Evolutionary conservation across 2,113 vertebrate genomes (phyloP).

Genomic region (Uria lomvia): DNA sequence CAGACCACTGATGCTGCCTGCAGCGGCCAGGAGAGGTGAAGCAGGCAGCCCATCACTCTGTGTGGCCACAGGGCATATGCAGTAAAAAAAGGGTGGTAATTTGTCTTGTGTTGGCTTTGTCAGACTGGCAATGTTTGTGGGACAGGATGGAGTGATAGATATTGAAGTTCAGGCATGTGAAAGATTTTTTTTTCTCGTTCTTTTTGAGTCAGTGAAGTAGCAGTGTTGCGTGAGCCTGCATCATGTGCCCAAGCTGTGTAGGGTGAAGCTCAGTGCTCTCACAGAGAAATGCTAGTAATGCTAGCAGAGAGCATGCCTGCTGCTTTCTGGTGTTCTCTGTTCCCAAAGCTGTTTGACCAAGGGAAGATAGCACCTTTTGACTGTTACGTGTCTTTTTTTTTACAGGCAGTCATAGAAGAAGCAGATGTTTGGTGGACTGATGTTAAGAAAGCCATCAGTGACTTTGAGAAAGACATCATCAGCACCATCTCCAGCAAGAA

Average conservation of each 20-base stretch:
- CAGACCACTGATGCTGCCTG: not conserved
- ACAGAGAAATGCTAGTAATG: not conserved
- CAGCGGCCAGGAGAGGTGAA: not conserved
- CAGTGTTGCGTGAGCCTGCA: not conserved
- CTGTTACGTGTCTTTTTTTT: not conserved
- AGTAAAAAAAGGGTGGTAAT: not conserved
- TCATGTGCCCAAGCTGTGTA: not conserved
- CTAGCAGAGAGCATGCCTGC: not conserved
- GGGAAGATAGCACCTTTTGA: not conserved
- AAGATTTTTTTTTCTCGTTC: not conserved
- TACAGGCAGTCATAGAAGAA: conserved; percentile 76
- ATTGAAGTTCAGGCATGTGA: not conserved
- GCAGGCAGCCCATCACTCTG: not conserved
- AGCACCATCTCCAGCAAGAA: conserved; percentile 66
- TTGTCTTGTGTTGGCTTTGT: not conserved
- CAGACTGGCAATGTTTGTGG: not conserved
- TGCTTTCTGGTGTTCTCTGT: not conserved
- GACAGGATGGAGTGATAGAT: not conserved
- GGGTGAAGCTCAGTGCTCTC: not conserved
- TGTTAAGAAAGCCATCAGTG: conserved; percentile 61
- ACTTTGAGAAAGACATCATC: conserved; percentile 76
- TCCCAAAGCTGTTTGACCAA: not conserved
- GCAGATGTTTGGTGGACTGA: conserved; percentile 68
- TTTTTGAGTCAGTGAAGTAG: not conserved
- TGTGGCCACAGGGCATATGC: not conserved